phyloP scores from a whole-genome alignment of 2,797 vertebrate genomes.

The Anomalospiza imberbis region DNA sequence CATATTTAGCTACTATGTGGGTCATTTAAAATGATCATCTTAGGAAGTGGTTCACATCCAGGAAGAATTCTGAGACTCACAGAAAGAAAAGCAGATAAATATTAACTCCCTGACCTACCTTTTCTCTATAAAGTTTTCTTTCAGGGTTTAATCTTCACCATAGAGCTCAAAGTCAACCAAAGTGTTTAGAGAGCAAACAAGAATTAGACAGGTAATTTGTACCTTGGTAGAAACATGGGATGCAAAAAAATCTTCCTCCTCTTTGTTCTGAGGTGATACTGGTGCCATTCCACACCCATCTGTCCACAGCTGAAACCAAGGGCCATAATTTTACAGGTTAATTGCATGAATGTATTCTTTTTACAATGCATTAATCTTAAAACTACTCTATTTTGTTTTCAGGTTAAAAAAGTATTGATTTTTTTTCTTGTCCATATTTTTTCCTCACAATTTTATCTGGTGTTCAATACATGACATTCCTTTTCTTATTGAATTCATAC shows the following conservation, averaged over 20 bases:
- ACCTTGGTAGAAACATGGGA: conserved; percentile 77
- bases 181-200: neutral
- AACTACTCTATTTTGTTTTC: neutral
- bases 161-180: neutral
- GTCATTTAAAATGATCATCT: neutral
- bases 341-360: neutral
- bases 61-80: neutral
- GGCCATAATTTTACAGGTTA: neutral
- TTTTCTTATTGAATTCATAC: neutral
- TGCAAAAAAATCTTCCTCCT: conserved; percentile 91
- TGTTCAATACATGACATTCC: neutral
- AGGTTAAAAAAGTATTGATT: neutral
- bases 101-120: neutral
- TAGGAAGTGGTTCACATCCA: neutral
- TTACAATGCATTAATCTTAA: neutral
- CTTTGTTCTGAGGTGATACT: conserved; percentile 79
- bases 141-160: neutral
- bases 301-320: conserved; percentile 84
- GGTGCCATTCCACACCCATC: conserved; percentile 75
- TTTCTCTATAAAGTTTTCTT: neutral
- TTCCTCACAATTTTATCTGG: neutral
- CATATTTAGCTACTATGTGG: neutral
- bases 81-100: neutral
- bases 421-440: neutral
- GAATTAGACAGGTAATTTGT: neutral